A percentile compares a stretch with the other conserved stretches of the same genome.
These are phyloP conservation scores for Macropus fuliginosus DNA, from an alignment of 2,797 vertebrate genomes.

Conservation along the genomic window DNA sequence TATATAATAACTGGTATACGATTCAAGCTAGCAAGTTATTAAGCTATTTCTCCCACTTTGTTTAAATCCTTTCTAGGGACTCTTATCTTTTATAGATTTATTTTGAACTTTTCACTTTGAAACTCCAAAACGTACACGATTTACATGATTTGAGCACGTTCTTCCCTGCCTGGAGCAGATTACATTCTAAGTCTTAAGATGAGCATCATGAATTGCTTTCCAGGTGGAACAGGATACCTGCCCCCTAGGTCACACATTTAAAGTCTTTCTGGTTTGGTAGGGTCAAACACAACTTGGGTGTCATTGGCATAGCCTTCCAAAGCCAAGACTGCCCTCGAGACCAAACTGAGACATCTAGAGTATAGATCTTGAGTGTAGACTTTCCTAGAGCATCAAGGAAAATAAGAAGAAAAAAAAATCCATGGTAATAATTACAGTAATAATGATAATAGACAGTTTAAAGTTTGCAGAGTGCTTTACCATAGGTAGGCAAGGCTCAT, in stretches of 20 bases:
- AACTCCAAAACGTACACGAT: neutral
- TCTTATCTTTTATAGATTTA: neutral
- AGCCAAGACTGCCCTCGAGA: neutral
- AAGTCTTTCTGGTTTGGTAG: neutral
- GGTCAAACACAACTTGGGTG: neutral
- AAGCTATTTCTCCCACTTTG: neutral
- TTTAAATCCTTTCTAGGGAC: neutral
- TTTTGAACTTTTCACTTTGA: neutral
- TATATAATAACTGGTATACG: neutral
- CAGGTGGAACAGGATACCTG: neutral
- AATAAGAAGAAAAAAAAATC: neutral
- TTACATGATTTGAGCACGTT: neutral
- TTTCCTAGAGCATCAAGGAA: neutral
- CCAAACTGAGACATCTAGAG: no score
- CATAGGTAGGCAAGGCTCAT: neutral
- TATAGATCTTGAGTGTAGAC: neutral
- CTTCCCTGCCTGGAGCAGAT: neutral
- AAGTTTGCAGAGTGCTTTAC: neutral
- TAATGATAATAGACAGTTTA: neutral
- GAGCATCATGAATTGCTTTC: neutral
- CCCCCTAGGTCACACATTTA: neutral
- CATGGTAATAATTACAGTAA: no score
- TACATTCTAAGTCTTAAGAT: neutral
- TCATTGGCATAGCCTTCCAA: neutral
- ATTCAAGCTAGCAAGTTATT: neutral